Percentiles rank a stretch among this genome's conserved stretches.
phyloP scores from a whole-genome alignment of 2,888 invertebrate genomes.

The Rhagophthalmus giganteus region DNA sequence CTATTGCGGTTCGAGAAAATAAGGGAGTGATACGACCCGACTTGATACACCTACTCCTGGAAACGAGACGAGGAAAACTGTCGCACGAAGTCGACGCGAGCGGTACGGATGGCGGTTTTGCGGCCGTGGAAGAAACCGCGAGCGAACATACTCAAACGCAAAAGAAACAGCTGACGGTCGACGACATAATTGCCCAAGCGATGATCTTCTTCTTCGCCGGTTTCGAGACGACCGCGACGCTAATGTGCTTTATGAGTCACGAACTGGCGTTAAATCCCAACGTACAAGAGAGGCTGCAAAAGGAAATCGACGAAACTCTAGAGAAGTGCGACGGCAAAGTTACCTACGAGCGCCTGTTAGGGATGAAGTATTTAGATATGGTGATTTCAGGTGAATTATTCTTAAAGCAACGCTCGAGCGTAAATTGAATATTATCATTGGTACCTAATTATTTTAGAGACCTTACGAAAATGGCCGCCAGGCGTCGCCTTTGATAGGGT shows the following conservation, averaged over 20 bases:
- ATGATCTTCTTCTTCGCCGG: slow-evolving; percentile 60
- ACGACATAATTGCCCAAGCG: slow-evolving; percentile 63
- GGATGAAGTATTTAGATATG: slow-evolving; percentile 62
- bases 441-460: too few species aligned
- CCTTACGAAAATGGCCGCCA: slow-evolving; percentile 62
- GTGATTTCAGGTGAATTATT: slow-evolving; percentile 57
- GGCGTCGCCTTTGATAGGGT: slow-evolving; percentile 58
- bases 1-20: slow-evolving; percentile 19
- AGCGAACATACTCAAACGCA: not conserved
- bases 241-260: slow-evolving; percentile 59
- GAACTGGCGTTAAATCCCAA: slow-evolving; percentile 64
- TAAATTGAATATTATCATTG: too few species aligned
- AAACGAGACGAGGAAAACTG: slow-evolving; percentile 18
- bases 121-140: slow-evolving; percentile 29
- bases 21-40: slow-evolving; percentile 13
- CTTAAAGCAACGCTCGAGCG: too few species aligned
- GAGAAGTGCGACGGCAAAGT: slow-evolving; percentile 46
- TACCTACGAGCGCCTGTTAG: slow-evolving; percentile 50
- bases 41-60: slow-evolving; percentile 25
- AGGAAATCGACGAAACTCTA: slow-evolving; percentile 58
- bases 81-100: not conserved
- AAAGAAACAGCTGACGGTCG: slow-evolving; percentile 35
- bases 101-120: not conserved
- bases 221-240: slow-evolving; percentile 57
- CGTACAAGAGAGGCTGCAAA: slow-evolving; percentile 59